phyloP scores from a whole-genome alignment of 2,113 vertebrate genomes.

The Neogale vison region DNA sequence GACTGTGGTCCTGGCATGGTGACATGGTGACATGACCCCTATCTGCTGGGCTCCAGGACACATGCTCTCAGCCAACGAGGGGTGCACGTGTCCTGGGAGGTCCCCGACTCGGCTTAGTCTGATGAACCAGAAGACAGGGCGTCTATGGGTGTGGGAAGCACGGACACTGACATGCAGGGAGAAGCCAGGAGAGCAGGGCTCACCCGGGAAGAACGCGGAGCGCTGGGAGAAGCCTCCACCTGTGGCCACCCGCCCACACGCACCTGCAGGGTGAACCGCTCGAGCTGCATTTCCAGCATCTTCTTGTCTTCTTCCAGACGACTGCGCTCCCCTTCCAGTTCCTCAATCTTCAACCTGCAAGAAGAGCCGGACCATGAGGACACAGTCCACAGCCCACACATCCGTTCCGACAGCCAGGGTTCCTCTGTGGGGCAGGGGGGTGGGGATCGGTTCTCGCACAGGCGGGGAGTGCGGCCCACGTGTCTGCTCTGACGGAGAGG shows the following conservation, averaged over 20 bases:
- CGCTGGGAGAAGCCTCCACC: background rate
- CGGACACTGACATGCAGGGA: background rate
- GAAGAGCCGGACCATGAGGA: background rate
- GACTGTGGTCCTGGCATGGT: rapidly evolving
- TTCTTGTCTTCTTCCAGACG: slow-evolving; percentile 91
- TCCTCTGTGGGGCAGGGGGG: rapidly evolving
- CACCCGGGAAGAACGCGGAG: rapidly evolving
- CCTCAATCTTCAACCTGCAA: slow-evolving; percentile 94
- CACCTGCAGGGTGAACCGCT: slow-evolving; percentile 93
- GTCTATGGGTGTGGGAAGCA: background rate
- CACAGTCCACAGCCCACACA: rapidly evolving
- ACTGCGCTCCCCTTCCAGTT: slow-evolving; percentile 91
- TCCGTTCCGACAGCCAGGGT: background rate
- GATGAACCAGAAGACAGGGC: rapidly evolving
- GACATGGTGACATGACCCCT: rapidly evolving
- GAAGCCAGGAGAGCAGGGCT: background rate
- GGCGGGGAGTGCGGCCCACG: background rate
- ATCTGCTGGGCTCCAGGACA: too few relatives aligned
- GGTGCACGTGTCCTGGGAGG: rapidly evolving
- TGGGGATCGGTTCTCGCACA: rapidly evolving
- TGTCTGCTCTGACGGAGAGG: background rate
- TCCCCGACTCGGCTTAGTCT: rapidly evolving
- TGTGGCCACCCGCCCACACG: background rate
- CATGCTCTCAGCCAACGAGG: too few relatives aligned
- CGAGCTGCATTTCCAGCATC: slow-evolving; percentile 91